phyloP scores from a whole-genome alignment of 2,797 vertebrate genomes.

The Malurus splendens region DNA sequence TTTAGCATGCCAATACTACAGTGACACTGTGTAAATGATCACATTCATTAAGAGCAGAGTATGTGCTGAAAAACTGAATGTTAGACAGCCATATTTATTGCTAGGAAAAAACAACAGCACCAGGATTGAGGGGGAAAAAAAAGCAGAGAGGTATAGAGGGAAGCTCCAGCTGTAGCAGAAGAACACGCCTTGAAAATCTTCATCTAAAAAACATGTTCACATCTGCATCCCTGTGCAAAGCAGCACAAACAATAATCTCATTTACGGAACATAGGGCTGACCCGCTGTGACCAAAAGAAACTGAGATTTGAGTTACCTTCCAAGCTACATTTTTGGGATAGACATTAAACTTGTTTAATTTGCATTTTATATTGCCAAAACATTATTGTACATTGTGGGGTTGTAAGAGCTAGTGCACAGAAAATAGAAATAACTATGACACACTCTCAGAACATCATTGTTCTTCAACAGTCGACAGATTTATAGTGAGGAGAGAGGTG shows the following conservation, averaged over 20 bases:
- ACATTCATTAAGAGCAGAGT: conserved; percentile 59
- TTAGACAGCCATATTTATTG: conserved; percentile 51
- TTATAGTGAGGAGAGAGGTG: not conserved
- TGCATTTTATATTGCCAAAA: not conserved
- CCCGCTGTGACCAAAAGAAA: not conserved
- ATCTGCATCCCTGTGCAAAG: not conserved
- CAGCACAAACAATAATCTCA: not conserved
- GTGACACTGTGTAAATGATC: conserved; percentile 66
- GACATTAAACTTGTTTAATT: not conserved
- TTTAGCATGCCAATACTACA: conserved; percentile 64
- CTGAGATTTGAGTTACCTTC: not conserved
- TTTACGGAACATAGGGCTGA: accelerated
- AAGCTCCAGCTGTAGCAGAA: not conserved
- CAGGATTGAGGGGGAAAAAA: not conserved
- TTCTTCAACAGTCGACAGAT: not conserved
- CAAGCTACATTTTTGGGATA: not conserved
- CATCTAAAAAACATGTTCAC: not conserved
- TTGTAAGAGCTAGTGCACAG: not conserved
- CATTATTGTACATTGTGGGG: not conserved
- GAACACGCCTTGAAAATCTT: not conserved
- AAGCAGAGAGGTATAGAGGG: not conserved
- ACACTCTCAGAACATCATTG: not conserved
- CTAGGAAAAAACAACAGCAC: not conserved
- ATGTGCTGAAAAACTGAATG: conserved; percentile 39
- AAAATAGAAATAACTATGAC: not conserved